Evolutionary conservation across 2,888 invertebrate species (phyloP).

Genomic region (Keiferia lycopersicella): DNA sequence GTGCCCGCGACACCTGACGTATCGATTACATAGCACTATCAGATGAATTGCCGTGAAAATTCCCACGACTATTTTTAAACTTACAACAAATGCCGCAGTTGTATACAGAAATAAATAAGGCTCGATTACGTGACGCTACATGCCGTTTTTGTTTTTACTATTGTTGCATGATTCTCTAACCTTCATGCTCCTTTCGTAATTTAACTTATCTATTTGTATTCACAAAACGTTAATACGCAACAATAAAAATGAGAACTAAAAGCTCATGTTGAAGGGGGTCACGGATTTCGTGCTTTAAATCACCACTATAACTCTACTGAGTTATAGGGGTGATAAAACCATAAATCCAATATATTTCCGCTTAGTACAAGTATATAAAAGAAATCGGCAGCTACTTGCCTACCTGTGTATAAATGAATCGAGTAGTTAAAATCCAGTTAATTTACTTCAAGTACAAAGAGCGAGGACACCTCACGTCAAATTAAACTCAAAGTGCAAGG

Average conservation of each 20-base stretch:
- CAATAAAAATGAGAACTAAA: neutral
- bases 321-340: too few relatives aligned
- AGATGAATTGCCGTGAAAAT: constrained; percentile 10
- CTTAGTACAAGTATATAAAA: neutral
- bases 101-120: neutral
- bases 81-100: neutral
- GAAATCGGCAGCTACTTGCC: neutral
- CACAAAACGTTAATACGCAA: neutral
- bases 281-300: neutral
- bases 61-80: constrained; percentile 14
- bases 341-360: too few relatives aligned
- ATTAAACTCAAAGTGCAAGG: constrained; percentile 31
- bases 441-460: constrained; percentile 19
- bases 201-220: neutral
- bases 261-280: constrained; percentile 1
- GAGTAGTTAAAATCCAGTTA: constrained; percentile 23
- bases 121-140: constrained; percentile 6
- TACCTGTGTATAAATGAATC: constrained; percentile 8
- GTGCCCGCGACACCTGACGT: constrained; percentile 11
- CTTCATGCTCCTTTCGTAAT: constrained; percentile 2
- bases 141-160: neutral
- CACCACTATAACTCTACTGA: too few relatives aligned
- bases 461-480: constrained; percentile 27
- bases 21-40: constrained; percentile 16
- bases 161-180: neutral